Evolutionary conservation across 2,113 vertebrate genomes (phyloP), one percentile per base, ranked within the genome.

Genomic region (Mesembrinibis cayennensis): DNA sequence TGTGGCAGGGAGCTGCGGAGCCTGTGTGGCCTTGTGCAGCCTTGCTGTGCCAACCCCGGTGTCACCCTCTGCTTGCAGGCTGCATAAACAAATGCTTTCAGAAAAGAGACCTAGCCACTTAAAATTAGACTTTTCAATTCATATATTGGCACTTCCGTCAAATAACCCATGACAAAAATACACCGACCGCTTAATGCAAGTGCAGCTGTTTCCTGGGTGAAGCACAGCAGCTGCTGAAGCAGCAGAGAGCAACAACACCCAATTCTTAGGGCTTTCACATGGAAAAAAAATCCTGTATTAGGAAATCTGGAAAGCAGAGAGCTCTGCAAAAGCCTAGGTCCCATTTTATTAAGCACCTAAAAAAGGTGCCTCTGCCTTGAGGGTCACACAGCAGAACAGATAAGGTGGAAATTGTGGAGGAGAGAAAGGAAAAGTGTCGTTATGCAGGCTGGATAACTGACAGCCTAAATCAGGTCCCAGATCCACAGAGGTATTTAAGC

Each of bases 151-250:
- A 55, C n/a, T 83, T 77, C 44, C 3, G 45, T 74, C 77, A 40
- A 49, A 56, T 3, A 12, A 30, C 20, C 30, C n/a, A 17, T 3
- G 47, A 36, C 34, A 74, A 58, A 90, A 70, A 66, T 30, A 20
- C 0, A 20, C 59, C 2, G 16, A 58, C 5, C 0, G 15, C 44
- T 71, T 38, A 21, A 86, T 0, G 7, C 19, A 10, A 42, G 26
- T 10, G 63, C 89, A 92, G 93, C 74, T 80, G 40, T 45, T 90
- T 95, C 82, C 73, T 82, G 91, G 63, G 86, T 59, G 86, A 78
- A 74, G 50, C 27, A 11, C 4, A 3, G 87, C 62, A 40, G 81
- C 59, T 94, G 76, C 36, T 49, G n/a, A 69, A 42, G 55, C 38
- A 84, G 82, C 58, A 40, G 59, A 49, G 40, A 81, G 44, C 38